Conservation (phyloP, 2,113 vertebrate species). For the Coptodon rendalli region DNA sequence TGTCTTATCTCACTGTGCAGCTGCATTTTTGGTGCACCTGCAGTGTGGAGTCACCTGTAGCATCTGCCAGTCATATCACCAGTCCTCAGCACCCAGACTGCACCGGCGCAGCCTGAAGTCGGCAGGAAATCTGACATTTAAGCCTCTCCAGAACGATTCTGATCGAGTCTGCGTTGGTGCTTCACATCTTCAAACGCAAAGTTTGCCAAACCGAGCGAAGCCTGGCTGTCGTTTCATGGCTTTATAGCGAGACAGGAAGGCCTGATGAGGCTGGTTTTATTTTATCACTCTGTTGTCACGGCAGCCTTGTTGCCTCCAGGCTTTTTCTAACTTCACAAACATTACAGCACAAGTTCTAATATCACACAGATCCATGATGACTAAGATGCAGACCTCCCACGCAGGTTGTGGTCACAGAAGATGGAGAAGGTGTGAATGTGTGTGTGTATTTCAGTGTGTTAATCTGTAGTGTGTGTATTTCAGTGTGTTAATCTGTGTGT, state of each 20-base stretch:
- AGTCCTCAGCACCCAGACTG: background rate
- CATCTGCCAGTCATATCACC: background rate
- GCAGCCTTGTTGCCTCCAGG: background rate
- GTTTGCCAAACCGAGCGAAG: background rate
- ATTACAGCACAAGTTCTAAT: slow-evolving; percentile 15
- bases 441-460: background rate
- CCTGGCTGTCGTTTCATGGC: background rate
- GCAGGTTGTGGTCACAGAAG: slow-evolving; percentile 9
- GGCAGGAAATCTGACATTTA: background rate
- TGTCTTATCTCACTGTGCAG: background rate
- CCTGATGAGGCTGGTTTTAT: background rate
- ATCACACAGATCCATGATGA: slow-evolving; percentile 2
- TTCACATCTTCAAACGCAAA: background rate
- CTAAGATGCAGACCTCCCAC: slow-evolving; percentile 36
- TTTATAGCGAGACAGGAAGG: background rate
- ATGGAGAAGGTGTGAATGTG: background rate
- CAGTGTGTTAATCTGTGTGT: no score
- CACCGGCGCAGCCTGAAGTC: background rate
- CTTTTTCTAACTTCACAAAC: background rate
- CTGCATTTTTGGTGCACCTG: background rate
- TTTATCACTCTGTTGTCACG: background rate
- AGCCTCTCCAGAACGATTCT: background rate
- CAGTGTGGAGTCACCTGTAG: background rate
- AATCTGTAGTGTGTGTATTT: background rate
- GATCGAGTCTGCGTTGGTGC: background rate